Conservation (phyloP, 2,113 vertebrate species). For the Nothoprocta perdicaria region DNA sequence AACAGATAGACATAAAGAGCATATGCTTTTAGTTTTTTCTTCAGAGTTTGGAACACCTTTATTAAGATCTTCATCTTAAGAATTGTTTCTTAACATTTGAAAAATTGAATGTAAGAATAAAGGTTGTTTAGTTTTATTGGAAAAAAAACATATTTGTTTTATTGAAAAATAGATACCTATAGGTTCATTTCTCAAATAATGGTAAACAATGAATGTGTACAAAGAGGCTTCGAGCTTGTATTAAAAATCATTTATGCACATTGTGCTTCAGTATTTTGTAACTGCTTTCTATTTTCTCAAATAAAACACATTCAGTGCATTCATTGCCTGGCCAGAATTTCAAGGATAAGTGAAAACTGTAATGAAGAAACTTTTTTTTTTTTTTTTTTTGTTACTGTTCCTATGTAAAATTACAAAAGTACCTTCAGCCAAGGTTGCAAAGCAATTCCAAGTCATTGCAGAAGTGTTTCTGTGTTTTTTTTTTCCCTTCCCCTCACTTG, state of each 20-base stretch:
- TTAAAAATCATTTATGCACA: not conserved
- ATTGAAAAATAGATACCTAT: not conserved
- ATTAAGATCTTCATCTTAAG: not conserved
- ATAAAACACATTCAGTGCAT: not conserved
- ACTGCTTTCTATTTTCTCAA: not conserved
- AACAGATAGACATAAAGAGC: not conserved
- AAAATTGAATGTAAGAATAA: not conserved
- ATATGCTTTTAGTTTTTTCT: not conserved
- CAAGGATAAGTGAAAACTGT: conserved; percentile 31
- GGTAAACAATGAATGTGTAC: not conserved
- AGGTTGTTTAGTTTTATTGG: not conserved
- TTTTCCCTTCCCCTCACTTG: not conserved
- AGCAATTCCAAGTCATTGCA: conserved; percentile 4
- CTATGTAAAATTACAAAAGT: not conserved
- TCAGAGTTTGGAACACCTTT: not conserved
- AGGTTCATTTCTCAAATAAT: not conserved
- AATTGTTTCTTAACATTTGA: not conserved
- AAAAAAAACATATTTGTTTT: too few relatives aligned
- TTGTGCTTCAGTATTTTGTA: not conserved
- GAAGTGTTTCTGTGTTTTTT: not conserved
- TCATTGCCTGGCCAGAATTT: conserved; percentile 19
- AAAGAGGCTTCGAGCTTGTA: not conserved
- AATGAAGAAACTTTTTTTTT: not conserved
- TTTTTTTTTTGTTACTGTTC: not conserved
- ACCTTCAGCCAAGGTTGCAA: conserved; percentile 14